Base-by-base conservation (phyloP, 2,888 invertebrate genomes). In the Smittia sp. region DNA sequence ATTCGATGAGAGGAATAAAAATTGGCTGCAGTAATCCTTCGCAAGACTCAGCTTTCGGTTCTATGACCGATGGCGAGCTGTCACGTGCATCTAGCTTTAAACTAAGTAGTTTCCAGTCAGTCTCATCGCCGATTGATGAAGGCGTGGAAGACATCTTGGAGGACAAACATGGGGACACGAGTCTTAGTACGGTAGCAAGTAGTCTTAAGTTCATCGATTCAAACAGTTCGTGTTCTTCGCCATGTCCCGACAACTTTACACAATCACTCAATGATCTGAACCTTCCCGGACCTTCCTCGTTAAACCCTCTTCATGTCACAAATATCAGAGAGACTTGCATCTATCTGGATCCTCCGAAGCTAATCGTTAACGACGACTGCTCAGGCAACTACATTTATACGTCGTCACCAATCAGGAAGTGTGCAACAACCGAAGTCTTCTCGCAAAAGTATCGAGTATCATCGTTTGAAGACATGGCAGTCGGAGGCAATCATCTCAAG, bases 401-500 rank as follows among this genome's bases (percentile, higher is more conserved):
- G 75, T 82, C 82, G 66, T 83, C 82, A 75, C 82, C 82, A 24
- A 82, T 82, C n/a, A 82, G 82, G 75, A 79, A 80, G 74, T 80
- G 80, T 39, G 80, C 79, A 74, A 81, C 82, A 75, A 81, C 82
- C 75, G 82, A 82, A 76, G 82, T 83, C 3, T 83, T 83, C 77
- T 82, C 82, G 6, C 82, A 83, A 74, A 82, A 83, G 75, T 83
- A 83, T 76, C 78, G 82, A 58, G 82, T 83, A 27, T 81, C 82
- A 77, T 82, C 82, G 38, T 82, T 81, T 75, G 82, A 83, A 77
- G 82, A 83, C 75, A 82, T 83, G 82, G 81, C 82, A 0, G 79
- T 80, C 9, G 77, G 67, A 25, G 77, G 78, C 18, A 79, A 79
- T 38, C 79, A 81, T 75, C 76, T 82, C 38, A 80, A 80, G 76